Evolutionary conservation across 2,113 vertebrate species (phyloP), one percentile per base, ranked within the genome.

Genomic region (Nycticryphes semicollaris): DNA sequence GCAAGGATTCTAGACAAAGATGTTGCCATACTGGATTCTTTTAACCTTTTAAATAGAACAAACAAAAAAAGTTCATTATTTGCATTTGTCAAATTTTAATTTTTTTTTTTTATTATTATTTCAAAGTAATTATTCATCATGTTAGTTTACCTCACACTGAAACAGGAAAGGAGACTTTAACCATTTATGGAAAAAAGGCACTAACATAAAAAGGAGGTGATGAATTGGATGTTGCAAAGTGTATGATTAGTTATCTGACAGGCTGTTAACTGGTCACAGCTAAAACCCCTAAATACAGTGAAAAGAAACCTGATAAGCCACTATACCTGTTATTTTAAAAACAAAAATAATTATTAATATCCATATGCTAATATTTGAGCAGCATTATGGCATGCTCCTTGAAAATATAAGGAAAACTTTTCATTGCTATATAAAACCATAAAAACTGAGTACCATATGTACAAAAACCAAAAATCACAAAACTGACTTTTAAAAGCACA

Each of bases 11-110:
- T 98, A 50, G 99, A 98, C 74, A 99, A 98, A 83, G 98, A 99
- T 84, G 98, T 98, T 50, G 98, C 98, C 56, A 98, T 98, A 62
- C 98, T 98, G 79, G 99, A 98, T 94, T 99, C 99, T 96, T 99
- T 99, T 47, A 99, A 96, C 89, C 99, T 99, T 93, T 82, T 57
- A 47, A 78, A 76, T 70, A 96, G 45, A 95, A 90, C 8, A 95
- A 74, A 67, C 39, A 21, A 50, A 20, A 39, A 14, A 6, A 79
- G 7, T 21, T 67, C 0, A 39, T 48, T 68, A 84, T 35, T 60
- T 59, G 47, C 3, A 83, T 57, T 50, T 50, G 14, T 12, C 30
- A 30, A 5, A 33, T 63, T n/a, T 33, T 68, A 3, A 51, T 9
- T 51, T 2, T 5, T 8, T 24, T 23, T 53, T 41, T 35, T 4